Conservation (phyloP, 2,113 vertebrate species). For the Polyodon spathula region DNA sequence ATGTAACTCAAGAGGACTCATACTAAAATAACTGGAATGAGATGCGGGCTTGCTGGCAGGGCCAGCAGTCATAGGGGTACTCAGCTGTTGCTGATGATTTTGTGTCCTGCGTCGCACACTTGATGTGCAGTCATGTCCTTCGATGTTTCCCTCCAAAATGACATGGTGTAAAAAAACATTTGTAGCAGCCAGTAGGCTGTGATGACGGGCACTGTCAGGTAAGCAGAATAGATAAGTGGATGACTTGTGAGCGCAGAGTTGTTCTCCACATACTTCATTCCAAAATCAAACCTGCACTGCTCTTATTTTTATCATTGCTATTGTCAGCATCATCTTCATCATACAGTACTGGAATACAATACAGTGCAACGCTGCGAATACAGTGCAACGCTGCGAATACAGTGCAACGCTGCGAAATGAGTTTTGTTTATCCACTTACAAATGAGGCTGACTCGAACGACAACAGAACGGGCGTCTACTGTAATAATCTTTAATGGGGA, state of each 20-base stretch:
- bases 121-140: conserved; percentile 45
- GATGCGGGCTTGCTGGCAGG: not conserved
- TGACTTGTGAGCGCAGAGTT: not conserved
- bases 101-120: not conserved
- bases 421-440: too few relatives aligned
- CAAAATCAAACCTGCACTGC: not conserved
- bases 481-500: too few relatives aligned
- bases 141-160: conserved; percentile 37
- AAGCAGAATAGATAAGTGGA: not conserved
- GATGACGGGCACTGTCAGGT: not conserved
- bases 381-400: too few relatives aligned
- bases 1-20: not conserved
- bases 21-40: not conserved
- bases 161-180: conserved; percentile 41
- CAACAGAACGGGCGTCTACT: too few relatives aligned
- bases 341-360: too few relatives aligned
- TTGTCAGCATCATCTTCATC: too few relatives aligned
- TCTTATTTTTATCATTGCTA: not conserved
- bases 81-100: not conserved
- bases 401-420: too few relatives aligned
- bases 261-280: not conserved
- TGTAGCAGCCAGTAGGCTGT: not conserved
- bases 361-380: too few relatives aligned
- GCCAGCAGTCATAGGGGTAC: not conserved
- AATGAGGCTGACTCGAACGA: too few relatives aligned